Evolutionary conservation across 1,140 invertebrate species (phyloP), one percentile per base, ranked within the genome.

Genomic region (Heliconius congener): DNA sequence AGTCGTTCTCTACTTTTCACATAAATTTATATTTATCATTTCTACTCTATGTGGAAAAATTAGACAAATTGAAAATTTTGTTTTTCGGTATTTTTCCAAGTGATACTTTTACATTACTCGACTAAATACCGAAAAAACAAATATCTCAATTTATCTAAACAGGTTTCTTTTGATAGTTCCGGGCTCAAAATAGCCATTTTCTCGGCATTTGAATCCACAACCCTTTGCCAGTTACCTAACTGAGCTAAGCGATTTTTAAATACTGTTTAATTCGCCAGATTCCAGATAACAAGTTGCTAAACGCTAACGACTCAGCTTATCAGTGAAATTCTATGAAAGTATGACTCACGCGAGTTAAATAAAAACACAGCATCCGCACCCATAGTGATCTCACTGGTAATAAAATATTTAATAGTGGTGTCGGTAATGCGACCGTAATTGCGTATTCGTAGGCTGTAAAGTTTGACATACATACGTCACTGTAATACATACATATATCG

Each of bases 311-410:
- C 19, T 23, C n/a, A 1, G 74, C 34, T 71, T 70, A 71, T 76
- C 74, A 71, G 55, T 70, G 39, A 76, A 70, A 76, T 76, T 76
- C 74, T 42, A 55, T 37, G 74, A 76, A 76, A 76, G 74, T 71
- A 60, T 77, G 76, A 71, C 18, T 77, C 76, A 77, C 55, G n/a
- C 52, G 27, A 19, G 76, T 39, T 72, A 72, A 77, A 77, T 77
- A 77, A 77, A 77, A 77, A 77, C 46, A 50, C 71, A 77, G 52
- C 76, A 77, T 77, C 76, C 76, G 76, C 52, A 72, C 70, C 30
- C 70, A 71, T 71, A 23, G 76, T 77, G 76, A 77, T 77, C 66
- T 77, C 76, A 77, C 71, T 55, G 75, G 75, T 76, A 50, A 70
- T 76, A 52, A 76, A 76, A 50, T 72, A 72, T 72, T 72, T 42